Evolutionary conservation across 2,888 invertebrate genomes (phyloP), one percentile per base, ranked within the genome.

Genomic region (Diabrotica balteata): DNA sequence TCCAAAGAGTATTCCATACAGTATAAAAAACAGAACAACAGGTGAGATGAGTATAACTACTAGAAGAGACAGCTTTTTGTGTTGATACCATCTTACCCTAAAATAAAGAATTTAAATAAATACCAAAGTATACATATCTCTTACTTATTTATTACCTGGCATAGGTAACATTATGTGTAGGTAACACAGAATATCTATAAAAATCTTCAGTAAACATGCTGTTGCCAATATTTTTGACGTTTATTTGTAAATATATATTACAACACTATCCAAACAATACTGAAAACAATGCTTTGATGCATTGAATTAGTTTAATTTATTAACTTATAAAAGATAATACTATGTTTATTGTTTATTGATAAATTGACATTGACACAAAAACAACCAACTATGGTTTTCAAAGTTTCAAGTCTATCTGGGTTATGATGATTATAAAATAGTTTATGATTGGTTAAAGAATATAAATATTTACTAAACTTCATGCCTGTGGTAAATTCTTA

Each of bases 1-100:
- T 45, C 76, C 77, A 68, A 79, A 77, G 17, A 78, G 54, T 8
- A 75, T 66, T 66, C 75, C 72, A 63, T 79, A 79, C 50, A 76
- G 73, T 45, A 73, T 74, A 64, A 75, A 79, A 58, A 77, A 78
- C 63, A 79, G 59, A 32, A 78, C 70, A 22, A 78, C 69, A 7
- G 79, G 78, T 22, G 76, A 63, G 22, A 75, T 73, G 8, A 79
- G 60, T 32, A 76, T 69, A 9, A 71, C 68, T 45, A 78, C 52
- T 42, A 78, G 54, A 59, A 78, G 59, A 8, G 75, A 57, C 42
- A 76, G 74, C 57, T 72, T 75, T 51, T 70, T 73, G 63, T 78
- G 77, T 44, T 76, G 62, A 63, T 66, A 63, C 73, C 74, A 73
- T 66, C 68, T 59, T 51, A 53, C 50, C 52, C 74, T 73, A 57